phyloP scores from a whole-genome alignment of 1,140 invertebrate species.

The Ectropis grisescens region DNA sequence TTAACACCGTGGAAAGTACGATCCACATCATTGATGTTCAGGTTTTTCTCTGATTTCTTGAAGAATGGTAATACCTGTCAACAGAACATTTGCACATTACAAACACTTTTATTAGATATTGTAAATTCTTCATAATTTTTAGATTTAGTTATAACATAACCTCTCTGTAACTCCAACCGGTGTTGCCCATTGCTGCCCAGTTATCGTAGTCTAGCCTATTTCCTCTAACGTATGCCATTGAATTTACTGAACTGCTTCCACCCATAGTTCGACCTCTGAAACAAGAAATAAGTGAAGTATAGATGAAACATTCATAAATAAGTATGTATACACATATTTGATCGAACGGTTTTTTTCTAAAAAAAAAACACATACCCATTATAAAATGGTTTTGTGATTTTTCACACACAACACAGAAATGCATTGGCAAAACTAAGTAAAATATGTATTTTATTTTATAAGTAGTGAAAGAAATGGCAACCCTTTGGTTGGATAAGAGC shows the following conservation, averaged over 20 bases:
- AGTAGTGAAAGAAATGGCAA: no score
- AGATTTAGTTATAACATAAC: constrained; percentile 39
- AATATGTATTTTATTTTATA: no score
- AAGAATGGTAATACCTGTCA: constrained; percentile 81
- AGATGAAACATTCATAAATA: neutral
- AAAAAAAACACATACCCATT: neutral
- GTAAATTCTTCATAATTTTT: neutral
- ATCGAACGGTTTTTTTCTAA: neutral
- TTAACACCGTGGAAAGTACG: constrained; percentile 67
- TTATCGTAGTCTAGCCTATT: constrained; percentile 81
- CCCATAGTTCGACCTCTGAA: constrained; percentile 73
- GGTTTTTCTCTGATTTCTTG: constrained; percentile 80
- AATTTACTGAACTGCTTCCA: constrained; percentile 82
- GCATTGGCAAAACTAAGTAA: no score
- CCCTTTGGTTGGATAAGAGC: no score
- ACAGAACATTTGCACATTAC: neutral
- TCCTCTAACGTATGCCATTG: constrained; percentile 85
- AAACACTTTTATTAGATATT: neutral
- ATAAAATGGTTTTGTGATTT: no score
- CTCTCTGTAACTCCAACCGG: constrained; percentile 85
- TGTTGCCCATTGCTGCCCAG: constrained; percentile 76
- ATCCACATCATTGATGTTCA: constrained; percentile 46
- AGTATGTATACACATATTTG: neutral
- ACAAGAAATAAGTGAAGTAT: no score
- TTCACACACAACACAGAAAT: no score